Evolutionary conservation across 2,113 vertebrate species (phyloP), one percentile per base, ranked within the genome.

Genomic region (Forbesichthys agassizii): DNA sequence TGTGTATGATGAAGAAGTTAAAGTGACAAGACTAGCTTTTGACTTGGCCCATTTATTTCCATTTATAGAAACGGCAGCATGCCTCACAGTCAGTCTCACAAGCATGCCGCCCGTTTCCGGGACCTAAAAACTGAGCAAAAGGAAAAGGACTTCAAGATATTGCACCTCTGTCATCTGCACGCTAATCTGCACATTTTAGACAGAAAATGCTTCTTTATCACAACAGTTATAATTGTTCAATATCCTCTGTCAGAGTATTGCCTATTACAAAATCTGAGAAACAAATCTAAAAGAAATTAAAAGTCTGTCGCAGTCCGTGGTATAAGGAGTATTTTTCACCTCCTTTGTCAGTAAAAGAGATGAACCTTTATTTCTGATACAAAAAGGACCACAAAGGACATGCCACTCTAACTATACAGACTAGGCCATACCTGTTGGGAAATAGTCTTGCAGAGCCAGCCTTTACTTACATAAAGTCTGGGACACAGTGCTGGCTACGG

Each of bases 41-140:
- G 61, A 66, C 61, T 78, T 80, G 84, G 82, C 68, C 71, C 69
- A 84, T 87, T 84, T 84, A 74, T 12, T 77, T 66, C 73, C 71
- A 84, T 87, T 84, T 84, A 75, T 12, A 79, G 68, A 82, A 75
- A 74, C 51, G 42, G 62, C 42, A 78, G 68, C 81, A 88, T 85
- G 90, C 86, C 83, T 81, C 56, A 9, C 68, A 86, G 76, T 81
- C 74, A 61, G 70, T 74, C 65, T 83, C 83, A 84, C 79, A 87
- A 89, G 86, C 72, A 89, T 87, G 81, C 75, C n/a, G 65, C 56
- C 68, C 14, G 78, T 86, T 90, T 91, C 88, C 90, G 82, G 84
- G 67, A 88, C 60, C 60, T 71, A 54, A 54, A 71, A 66, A 64
- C 51, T 53, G 49, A 83, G 56, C 46, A 42, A 33, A 76, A 67